phyloP scores from a whole-genome alignment of 2,113 vertebrate genomes.

The Atherinomorus stipes region DNA sequence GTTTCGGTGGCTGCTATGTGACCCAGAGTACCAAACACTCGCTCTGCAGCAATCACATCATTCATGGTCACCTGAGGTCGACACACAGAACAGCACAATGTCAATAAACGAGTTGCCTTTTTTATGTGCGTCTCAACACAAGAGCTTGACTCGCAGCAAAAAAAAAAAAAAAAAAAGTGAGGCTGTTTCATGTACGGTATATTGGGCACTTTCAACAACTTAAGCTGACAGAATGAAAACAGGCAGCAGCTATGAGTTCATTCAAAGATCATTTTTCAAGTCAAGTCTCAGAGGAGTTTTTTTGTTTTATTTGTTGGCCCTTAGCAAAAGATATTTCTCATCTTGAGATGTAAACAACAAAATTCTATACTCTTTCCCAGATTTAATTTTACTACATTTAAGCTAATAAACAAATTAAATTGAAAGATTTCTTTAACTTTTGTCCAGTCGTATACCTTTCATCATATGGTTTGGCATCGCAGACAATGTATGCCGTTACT shows the following conservation, averaged over 20 bases:
- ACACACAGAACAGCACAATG: constrained; percentile 15
- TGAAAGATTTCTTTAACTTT: no score
- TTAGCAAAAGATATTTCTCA: no score
- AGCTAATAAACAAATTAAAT: no score
- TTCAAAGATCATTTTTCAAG: constrained; percentile 12
- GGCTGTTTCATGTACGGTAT: background rate
- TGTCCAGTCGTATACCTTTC: no score
- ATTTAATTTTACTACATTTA: no score
- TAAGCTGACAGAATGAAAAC: background rate
- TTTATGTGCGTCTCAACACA: background rate
- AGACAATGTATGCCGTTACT: no score
- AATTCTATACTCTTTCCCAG: no score
- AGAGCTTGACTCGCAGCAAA: constrained; percentile 1
- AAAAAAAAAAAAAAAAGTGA: background rate
- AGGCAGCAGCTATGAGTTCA: background rate
- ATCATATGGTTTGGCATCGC: no score
- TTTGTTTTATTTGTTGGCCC: background rate
- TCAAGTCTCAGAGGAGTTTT: background rate
- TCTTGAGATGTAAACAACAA: no score
- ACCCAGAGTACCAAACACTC: constrained; percentile 92
- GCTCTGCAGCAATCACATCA: constrained; percentile 91
- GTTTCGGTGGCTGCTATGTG: constrained; percentile 92
- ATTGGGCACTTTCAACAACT: background rate
- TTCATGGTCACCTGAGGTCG: constrained; percentile 89
- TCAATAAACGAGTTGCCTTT: no score